phyloP scores from a whole-genome alignment of 2,797 vertebrate species.

The Oophaga sylvatica region DNA sequence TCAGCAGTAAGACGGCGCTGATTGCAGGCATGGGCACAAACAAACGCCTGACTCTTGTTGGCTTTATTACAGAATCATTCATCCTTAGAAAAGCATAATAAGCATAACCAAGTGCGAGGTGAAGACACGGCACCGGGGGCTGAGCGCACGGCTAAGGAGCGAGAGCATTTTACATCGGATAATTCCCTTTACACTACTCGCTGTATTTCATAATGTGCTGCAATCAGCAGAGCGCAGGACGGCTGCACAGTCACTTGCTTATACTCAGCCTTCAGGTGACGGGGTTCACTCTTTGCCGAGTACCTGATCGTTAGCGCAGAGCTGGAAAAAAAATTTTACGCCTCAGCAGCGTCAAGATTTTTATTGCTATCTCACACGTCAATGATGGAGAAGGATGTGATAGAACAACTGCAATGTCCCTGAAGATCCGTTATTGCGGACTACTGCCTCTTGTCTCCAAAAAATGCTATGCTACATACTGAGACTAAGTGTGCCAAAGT shows the following conservation, averaged over 20 bases:
- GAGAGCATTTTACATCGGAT: neutral
- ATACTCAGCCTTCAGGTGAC: slow-evolving; percentile 11
- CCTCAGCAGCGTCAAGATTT: slow-evolving; percentile 13
- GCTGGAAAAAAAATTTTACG: neutral
- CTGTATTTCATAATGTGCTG: neutral
- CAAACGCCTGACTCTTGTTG: slow-evolving; percentile 9
- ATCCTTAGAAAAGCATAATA: slow-evolving; percentile 27
- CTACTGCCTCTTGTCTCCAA: neutral
- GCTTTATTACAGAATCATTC: slow-evolving; percentile 24
- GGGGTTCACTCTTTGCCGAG: slow-evolving; percentile 12
- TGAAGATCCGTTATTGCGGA: neutral
- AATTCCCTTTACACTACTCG: neutral
- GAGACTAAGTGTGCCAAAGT: neutral
- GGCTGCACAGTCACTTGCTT: neutral
- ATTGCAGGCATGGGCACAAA: neutral
- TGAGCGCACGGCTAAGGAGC: neutral
- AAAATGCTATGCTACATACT: too few relatives aligned
- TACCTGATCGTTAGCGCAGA: neutral
- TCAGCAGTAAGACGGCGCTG: slow-evolving; percentile 3
- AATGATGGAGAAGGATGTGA: neutral
- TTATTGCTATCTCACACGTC: neutral
- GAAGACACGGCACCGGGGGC: neutral
- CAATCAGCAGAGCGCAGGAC: slow-evolving; percentile 40
- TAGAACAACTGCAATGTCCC: neutral
- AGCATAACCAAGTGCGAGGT: slow-evolving; percentile 12